Evolutionary conservation across 2,113 vertebrate species (phyloP).

Genomic region (Edolisoma coerulescens): DNA sequence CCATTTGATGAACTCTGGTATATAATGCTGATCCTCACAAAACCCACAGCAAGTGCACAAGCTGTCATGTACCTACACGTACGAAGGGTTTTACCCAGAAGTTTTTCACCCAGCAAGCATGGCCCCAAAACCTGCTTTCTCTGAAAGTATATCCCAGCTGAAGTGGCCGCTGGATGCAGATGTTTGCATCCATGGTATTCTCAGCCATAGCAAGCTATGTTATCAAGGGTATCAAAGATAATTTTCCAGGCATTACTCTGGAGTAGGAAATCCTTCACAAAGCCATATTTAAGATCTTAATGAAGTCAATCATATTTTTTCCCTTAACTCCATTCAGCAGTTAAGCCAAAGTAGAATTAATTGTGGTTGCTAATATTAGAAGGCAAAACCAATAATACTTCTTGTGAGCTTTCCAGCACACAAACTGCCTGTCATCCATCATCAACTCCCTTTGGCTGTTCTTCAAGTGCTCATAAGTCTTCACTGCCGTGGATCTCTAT

Average conservation of each 20-base stretch:
- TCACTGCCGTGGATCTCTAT: neutral
- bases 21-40: neutral
- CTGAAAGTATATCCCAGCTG: neutral
- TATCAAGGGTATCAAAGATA: neutral
- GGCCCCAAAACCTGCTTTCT: neutral
- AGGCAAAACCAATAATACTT: slow-evolving; percentile 4
- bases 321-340: neutral
- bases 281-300: neutral
- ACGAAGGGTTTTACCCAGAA: neutral
- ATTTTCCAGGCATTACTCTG: neutral
- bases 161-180: neutral
- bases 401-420: neutral
- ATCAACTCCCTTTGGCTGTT: neutral
- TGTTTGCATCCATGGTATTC: neutral
- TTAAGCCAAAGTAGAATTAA: slow-evolving; percentile 3
- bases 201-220: neutral
- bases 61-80: rapidly evolving
- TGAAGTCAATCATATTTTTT: neutral
- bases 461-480: neutral
- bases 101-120: neutral
- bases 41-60: neutral
- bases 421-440: neutral
- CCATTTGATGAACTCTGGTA: neutral
- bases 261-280: slow-evolving; percentile 11
- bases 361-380: neutral